Evolutionary conservation across 1,140 invertebrate species (phyloP).

Genomic region (Hycleus cichorii): DNA sequence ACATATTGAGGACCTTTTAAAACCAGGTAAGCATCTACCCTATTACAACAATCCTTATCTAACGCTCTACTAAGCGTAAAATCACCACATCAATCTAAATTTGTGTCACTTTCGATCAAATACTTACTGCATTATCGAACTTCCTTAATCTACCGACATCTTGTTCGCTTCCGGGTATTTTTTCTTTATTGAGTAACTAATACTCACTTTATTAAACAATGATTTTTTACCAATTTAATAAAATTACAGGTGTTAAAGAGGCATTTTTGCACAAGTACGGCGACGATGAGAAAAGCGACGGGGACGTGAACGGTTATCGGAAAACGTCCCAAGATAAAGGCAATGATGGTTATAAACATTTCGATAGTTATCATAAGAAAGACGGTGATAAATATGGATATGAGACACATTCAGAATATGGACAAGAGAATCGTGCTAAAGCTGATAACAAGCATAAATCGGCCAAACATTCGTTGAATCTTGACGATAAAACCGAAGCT

Average conservation of each 20-base stretch:
- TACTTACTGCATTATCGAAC: too few relatives aligned
- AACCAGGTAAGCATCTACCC: conserved; percentile 22
- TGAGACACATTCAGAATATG: conserved; percentile 56
- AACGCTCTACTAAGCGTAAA: neutral
- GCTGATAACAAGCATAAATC: conserved; percentile 23
- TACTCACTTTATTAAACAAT: conserved; percentile 3
- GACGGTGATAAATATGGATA: conserved; percentile 62
- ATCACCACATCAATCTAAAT: conserved; percentile 18
- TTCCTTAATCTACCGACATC: neutral
- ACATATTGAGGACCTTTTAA: conserved; percentile 27
- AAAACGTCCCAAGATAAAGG: conserved; percentile 55
- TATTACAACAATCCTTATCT: neutral
- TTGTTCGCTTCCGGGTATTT: neutral
- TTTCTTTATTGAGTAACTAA: neutral
- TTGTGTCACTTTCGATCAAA: conserved; percentile 13
- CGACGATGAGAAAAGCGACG: conserved; percentile 32
- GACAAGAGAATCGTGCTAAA: conserved; percentile 42
- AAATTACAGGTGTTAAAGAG: conserved; percentile 26
- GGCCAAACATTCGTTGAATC: conserved; percentile 11
- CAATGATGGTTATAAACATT: conserved; percentile 61
- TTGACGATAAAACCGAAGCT: conserved; percentile 9
- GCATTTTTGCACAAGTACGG: conserved; percentile 34
- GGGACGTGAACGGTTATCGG: conserved; percentile 58
- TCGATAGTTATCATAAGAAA: conserved; percentile 64
- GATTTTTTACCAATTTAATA: neutral